phyloP scores from a whole-genome alignment of 2,113 vertebrate genomes.

The Gymnorhina tibicen region DNA sequence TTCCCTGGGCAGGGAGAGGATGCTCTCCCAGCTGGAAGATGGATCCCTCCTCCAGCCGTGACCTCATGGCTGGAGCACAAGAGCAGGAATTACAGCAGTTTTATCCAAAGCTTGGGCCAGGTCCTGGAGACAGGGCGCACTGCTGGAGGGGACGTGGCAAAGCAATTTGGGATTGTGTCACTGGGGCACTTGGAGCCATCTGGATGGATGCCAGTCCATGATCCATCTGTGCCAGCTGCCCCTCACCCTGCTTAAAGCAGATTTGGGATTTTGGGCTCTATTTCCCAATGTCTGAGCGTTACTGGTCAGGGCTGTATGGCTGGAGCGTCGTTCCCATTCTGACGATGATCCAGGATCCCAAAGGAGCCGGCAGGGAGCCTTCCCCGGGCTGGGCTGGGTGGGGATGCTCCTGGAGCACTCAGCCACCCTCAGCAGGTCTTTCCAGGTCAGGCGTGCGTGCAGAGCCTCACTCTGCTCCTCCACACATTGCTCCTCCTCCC shows the following conservation, averaged over 20 bases:
- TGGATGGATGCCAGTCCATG: background rate
- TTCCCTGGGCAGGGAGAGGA: background rate
- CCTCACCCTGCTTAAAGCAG: background rate
- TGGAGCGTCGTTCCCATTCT: background rate
- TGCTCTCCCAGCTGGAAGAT: background rate
- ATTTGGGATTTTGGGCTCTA: rapidly evolving
- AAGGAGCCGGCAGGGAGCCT: rapidly evolving
- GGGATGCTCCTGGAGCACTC: background rate
- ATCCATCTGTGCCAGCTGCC: background rate
- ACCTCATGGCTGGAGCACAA: background rate
- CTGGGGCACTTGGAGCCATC: rapidly evolving
- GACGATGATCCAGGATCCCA: background rate
- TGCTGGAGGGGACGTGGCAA: background rate
- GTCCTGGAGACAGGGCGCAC: background rate
- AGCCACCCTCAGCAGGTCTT: background rate
- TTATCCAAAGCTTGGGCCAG: background rate
- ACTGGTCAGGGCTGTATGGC: rapidly evolving
- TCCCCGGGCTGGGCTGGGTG: background rate
- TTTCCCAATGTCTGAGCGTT: rapidly evolving
- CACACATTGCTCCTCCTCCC: background rate
- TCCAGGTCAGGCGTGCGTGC: background rate
- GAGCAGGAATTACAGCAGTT: background rate
- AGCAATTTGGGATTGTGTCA: background rate
- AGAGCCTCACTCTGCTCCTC: background rate
- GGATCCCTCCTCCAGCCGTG: background rate